Evolutionary conservation across 2,797 vertebrate species (phyloP).

Genomic region (Sparidentex hasta): DNA sequence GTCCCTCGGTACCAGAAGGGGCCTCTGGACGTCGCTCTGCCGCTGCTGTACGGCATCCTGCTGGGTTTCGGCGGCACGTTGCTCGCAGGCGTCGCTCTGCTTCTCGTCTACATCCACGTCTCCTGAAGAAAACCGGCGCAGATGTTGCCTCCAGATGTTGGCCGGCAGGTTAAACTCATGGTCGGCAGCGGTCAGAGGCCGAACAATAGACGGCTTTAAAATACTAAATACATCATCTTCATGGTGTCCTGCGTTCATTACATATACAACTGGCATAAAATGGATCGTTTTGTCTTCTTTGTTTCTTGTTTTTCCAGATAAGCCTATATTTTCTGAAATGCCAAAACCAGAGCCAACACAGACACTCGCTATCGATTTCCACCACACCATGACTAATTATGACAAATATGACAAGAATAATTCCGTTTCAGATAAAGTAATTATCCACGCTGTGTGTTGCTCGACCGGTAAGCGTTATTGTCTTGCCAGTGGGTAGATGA

Average conservation of each 20-base stretch:
- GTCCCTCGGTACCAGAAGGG: constrained; percentile 75
- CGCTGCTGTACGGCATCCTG: constrained; percentile 84
- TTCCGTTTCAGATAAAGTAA: constrained; percentile 56
- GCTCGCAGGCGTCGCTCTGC: constrained; percentile 30
- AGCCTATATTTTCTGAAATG: background rate
- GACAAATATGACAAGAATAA: constrained; percentile 53
- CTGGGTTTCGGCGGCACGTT: constrained; percentile 81
- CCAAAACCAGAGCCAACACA: constrained; percentile 13
- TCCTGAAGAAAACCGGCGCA: constrained; percentile 12
- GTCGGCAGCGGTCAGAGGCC: no score
- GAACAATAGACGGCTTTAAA: background rate
- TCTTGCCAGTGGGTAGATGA: constrained; percentile 67
- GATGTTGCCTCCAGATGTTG: background rate
- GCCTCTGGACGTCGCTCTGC: constrained; percentile 75
- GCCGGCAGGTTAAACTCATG: background rate
- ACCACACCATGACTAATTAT: constrained; percentile 42
- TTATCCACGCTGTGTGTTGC: constrained; percentile 57
- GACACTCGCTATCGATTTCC: constrained; percentile 32
- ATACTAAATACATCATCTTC: background rate
- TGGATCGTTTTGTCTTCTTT: background rate
- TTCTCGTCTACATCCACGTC: constrained; percentile 56
- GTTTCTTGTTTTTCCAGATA: no score
- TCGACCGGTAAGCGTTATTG: constrained; percentile 52
- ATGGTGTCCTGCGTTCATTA: background rate
- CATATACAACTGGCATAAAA: background rate